A percentile compares a stretch with the other conserved stretches of the same genome.
These are phyloP conservation scores for Columbina picui DNA, from an alignment of 2,113 vertebrate species.

Conservation along the genomic window DNA sequence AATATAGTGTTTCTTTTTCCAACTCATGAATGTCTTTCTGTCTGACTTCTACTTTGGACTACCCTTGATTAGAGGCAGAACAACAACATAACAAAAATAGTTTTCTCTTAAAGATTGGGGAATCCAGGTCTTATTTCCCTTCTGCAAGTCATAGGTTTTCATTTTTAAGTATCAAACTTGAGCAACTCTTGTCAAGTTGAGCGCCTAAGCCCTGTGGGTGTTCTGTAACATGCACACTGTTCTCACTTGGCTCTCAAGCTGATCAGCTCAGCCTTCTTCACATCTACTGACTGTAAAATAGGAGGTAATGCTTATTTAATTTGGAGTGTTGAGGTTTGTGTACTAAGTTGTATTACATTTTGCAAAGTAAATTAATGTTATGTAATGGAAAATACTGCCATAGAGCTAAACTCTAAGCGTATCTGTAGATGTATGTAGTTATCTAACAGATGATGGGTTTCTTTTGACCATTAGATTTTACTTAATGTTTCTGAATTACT, in stretches of 20 bases:
- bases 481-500: not conserved
- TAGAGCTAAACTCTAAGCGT: not conserved
- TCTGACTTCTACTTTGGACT: too few species aligned
- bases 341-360: not conserved
- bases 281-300: not conserved
- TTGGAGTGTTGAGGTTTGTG: not conserved
- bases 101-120: not conserved
- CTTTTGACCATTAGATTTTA: accelerated
- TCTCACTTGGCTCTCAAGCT: not conserved
- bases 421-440: not conserved
- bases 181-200: not conserved
- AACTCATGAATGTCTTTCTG: too few species aligned
- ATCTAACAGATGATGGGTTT: not conserved
- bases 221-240: not conserved
- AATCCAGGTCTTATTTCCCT: too few species aligned
- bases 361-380: not conserved
- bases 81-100: not conserved
- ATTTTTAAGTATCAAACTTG: not conserved
- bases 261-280: not conserved
- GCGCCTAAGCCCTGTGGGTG: not conserved
- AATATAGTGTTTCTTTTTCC: not conserved
- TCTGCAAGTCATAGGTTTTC: not conserved
- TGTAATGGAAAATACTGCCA: not conserved
- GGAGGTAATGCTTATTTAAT: not conserved
- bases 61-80: not conserved